These are phyloP conservation scores for Heteractis magnifica DNA, from an alignment of 92 coral and sea anemone genomes.

Conservation along the genomic window DNA sequence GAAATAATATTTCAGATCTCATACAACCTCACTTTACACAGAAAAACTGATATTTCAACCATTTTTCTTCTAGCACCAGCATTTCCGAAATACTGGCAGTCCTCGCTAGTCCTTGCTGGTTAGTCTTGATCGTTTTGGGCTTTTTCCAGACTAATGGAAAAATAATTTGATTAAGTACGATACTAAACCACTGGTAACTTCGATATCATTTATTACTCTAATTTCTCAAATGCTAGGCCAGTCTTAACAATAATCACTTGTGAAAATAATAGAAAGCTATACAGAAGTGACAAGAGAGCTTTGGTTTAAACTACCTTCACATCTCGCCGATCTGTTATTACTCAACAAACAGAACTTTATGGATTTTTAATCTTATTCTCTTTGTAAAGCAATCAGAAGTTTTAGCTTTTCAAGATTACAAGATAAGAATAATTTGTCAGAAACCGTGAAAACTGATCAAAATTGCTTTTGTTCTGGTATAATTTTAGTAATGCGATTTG, in stretches of 20 bases:
- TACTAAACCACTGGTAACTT: constrained; percentile 15
- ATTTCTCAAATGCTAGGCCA: constrained; percentile 20
- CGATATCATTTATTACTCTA: constrained; percentile 21
- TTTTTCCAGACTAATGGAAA: constrained; percentile 18
- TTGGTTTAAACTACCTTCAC: constrained; percentile 13
- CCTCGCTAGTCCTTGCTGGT: not conserved
- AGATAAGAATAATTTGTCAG: constrained; percentile 7
- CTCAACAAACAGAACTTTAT: constrained; percentile 10
- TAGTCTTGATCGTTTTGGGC: not conserved
- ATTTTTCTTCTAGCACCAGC: not conserved
- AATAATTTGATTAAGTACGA: constrained; percentile 31
- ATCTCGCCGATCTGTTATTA: constrained; percentile 4
- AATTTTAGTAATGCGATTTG: not conserved
- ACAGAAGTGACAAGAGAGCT: constrained; percentile 1
- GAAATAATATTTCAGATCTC: not conserved
- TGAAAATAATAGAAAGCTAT: constrained; percentile 12
- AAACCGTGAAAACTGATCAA: not conserved
- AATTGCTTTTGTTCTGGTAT: not conserved
- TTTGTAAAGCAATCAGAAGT: constrained; percentile 9
- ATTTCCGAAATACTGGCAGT: no score
- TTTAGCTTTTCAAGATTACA: constrained; percentile 19
- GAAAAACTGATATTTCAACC: not conserved
- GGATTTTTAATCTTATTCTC: constrained; percentile 13
- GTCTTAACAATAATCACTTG: constrained; percentile 30
- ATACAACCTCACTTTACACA: not conserved